These are phyloP conservation scores for Gymnothorax javanicus DNA, from an alignment of 2,797 vertebrate genomes.

Conservation along the genomic window DNA sequence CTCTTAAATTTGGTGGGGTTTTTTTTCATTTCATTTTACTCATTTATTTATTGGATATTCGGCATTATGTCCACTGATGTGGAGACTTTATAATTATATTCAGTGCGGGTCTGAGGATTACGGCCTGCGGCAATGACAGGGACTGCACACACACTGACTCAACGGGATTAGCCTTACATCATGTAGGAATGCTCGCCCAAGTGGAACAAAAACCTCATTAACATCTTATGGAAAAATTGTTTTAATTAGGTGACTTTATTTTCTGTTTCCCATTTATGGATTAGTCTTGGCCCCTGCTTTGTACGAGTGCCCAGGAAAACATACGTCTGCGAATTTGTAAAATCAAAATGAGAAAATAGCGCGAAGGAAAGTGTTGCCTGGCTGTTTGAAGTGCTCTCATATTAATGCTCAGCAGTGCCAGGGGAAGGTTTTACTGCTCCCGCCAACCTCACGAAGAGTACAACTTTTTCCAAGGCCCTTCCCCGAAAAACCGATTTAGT, in stretches of 20 bases:
- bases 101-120: constrained; percentile 62
- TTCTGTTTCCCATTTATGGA: constrained; percentile 21
- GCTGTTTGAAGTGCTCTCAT: background rate
- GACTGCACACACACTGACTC: constrained; percentile 66
- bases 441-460: background rate
- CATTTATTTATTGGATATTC: constrained; percentile 35
- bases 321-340: constrained; percentile 14
- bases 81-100: constrained; percentile 49
- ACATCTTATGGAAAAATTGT: constrained; percentile 68
- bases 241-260: constrained; percentile 64
- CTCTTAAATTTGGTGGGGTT: constrained; percentile 20
- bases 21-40: too few relatives aligned
- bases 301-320: constrained; percentile 14
- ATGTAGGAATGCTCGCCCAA: constrained; percentile 62
- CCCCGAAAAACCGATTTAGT: background rate
- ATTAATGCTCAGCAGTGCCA: background rate
- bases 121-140: constrained; percentile 61
- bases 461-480: background rate
- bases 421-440: background rate
- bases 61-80: constrained; percentile 36
- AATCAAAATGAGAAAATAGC: constrained; percentile 4
- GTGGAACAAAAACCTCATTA: constrained; percentile 71
- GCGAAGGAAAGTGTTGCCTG: background rate
- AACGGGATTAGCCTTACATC: constrained; percentile 66
- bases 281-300: constrained; percentile 30